phyloP scores from a whole-genome alignment of 2,797 vertebrate genomes.

The Eutrigla gurnardus region DNA sequence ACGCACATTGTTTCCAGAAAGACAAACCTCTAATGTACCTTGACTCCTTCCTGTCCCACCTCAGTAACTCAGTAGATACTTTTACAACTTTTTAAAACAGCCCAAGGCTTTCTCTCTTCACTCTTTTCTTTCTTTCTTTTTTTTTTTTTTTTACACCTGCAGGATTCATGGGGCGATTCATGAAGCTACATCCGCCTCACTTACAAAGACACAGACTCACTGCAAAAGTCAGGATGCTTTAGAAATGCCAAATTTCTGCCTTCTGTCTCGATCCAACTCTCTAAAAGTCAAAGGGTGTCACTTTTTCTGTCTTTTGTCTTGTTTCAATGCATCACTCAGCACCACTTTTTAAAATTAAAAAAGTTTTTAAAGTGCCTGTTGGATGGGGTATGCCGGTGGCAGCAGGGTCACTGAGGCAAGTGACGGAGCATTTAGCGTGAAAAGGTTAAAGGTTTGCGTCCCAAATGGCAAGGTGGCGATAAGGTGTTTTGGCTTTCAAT shows the following conservation, averaged over 20 bases:
- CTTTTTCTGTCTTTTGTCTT: constrained; percentile 27
- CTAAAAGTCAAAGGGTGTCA: constrained; percentile 57
- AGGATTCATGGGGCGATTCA: constrained; percentile 54
- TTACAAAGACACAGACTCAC: constrained; percentile 17
- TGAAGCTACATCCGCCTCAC: constrained; percentile 16
- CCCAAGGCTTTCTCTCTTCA: constrained; percentile 51
- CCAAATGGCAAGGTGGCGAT: constrained; percentile 71
- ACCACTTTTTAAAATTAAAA: constrained; percentile 43
- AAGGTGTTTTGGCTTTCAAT: constrained; percentile 68
- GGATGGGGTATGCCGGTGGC: constrained; percentile 10
- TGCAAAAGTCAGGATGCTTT: constrained; percentile 43
- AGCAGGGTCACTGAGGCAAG: constrained; percentile 48
- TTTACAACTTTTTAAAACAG: constrained; percentile 69
- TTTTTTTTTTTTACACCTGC: constrained; percentile 34
- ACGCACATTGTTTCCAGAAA: constrained; percentile 51
- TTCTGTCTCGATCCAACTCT: constrained; percentile 48
- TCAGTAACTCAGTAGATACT: constrained; percentile 61
- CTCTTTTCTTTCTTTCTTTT: constrained; percentile 6
- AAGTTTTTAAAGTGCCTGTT: constrained; percentile 54
- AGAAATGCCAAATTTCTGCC: constrained; percentile 59
- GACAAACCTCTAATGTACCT: constrained; percentile 69
- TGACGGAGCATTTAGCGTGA: constrained; percentile 70
- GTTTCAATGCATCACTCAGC: constrained; percentile 49
- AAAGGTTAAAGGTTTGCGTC: constrained; percentile 79
- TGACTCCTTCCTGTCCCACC: constrained; percentile 61